Base-by-base conservation (phyloP, 2,888 invertebrate species). In the Lottia scabra region DNA sequence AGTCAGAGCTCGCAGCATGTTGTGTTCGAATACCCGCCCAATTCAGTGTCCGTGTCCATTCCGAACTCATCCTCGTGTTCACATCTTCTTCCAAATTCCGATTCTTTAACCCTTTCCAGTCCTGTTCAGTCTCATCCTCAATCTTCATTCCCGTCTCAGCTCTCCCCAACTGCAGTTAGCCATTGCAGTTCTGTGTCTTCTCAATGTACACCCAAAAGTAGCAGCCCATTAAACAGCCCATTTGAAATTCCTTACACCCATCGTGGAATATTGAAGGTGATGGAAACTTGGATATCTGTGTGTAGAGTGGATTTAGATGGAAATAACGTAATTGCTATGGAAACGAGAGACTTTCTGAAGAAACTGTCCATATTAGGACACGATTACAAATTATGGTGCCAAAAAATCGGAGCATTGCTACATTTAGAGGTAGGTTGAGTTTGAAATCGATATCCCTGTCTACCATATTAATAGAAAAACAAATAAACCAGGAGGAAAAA, bases 341-440 rank as follows among this genome's bases (percentile, higher is more conserved):
- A 92, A 80, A 87, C 92, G 75, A 85, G 90, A 73, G 92, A 92
- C 75, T 92, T 92, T 81, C 88, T 92, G 71, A 87, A 89, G 75
- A 90, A 91, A 82, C 90, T 91, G 68, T 89, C 91, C 8, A 88
- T 90, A 16, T 90, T 92, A 68, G 92, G 92, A 43, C 88, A 90
- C 15, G 91, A 91, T 44, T 92, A 92, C 83, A 90, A 91, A 74
- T 88, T 90, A 68, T 92, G 92, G 92, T 86, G 88, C 66, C 85
- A 87, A 62, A 84, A 83, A 56, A 84, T 89, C 67, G 79, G 87
- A 8, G 78, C 78, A 16, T 79, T 79, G 23, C 79, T 88, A 27
- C 84, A 86, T 70, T 79, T 88, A 15, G 87, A 88, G 84, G 89
- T 89, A 78, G 78, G 82, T 56, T 23, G 56, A 78, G 78, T 81